Evolutionary conservation across 2,888 invertebrate genomes (phyloP), one percentile per base, ranked within the genome.

Genomic region (Archips crataeganus): DNA sequence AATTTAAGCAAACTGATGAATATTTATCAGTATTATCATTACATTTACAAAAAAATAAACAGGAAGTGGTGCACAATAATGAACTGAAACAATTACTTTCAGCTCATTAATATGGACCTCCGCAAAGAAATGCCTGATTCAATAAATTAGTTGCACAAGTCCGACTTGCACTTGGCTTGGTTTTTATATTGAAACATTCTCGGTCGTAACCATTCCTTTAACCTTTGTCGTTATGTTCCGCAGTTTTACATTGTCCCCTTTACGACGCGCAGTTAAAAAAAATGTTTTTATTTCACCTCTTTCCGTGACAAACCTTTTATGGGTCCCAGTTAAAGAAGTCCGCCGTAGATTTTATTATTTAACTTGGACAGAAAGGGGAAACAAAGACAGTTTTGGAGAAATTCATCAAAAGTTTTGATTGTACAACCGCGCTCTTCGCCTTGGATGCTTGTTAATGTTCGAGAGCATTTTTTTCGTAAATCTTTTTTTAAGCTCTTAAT

Each of bases 371-470:
- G 86, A 90, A 90, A 90, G 89, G 88, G 89, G 88, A 90, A 91
- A 90, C 91, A 92, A 90, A 90, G 90, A 88, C 90, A 90, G 87
- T 92, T 90, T 89, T 87, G 85, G 79, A 82, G 87, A 87, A 93
- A 91, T 93, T 93, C 92, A 93, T 93, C 91, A 93, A 93, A 94
- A 93, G 85, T 94, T 94, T 92, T 91, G 92, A 93, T 93, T 92
- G 88, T 90, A 91, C 92, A 91, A 90, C 68, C 90, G 89, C 90
- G 88, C 83, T 86, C 84, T 86, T 82, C 81, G 82, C 79, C 81
- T 84, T 80, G 84, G 84, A 86, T 85, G 86, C 86, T 89, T 90
- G 86, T 88, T 90, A 91, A 91, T 91, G 87, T 90, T 88, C 88
- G 81, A 82, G 78, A 82, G 79, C 80, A 79, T 80, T 84, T 81